Base-by-base conservation (phyloP, 2,113 vertebrate species). In the Apus apus region DNA sequence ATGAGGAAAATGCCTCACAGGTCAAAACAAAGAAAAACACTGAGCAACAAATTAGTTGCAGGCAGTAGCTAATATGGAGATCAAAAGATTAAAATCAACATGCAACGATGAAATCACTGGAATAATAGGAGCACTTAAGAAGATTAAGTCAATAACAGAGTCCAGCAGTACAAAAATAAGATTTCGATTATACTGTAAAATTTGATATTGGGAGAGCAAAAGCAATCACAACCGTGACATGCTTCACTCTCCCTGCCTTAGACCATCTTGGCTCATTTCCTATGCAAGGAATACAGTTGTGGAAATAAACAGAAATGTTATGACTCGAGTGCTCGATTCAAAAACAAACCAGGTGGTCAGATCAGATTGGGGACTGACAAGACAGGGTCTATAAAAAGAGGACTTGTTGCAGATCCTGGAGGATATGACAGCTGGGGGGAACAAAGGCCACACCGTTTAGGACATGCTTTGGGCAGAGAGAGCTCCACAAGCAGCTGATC, bases 41-140 rank as follows among this genome's bases (percentile, higher is more conserved):
- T 97, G 97, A 98, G 98, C 98, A 98, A 98, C 97, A 98, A 99
- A 98, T 98, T 98, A 98, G 97, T 97, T 96, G 91, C 97, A 98
- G 98, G 98, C 97, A 97, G 98, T 97, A 97, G 97, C 97, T 97
- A 98, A 98, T 97, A 97, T 97, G 97, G 92, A 97, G 98, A 97
- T 98, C 95, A 92, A 97, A 96, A 97, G 98, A 99, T 99, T 98
- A 99, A 97, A 98, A 97, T 98, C 97, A 98, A 98, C 96, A 97
- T 94, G 97, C 89, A 96, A 97, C 92, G 96, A 97, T 97, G 97
- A 98, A 98, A 96, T 95, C 97, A 97, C 97, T 97, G 95, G 95
- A 96, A 97, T 97, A 97, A 98, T 97, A 97, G 97, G 97, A 98
- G 97, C 95, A 96, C 94, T 97, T 97, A 97, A 97, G 97, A 97